Evolutionary conservation across 2,113 vertebrate genomes (phyloP).

Genomic region (Passerina amoena): DNA sequence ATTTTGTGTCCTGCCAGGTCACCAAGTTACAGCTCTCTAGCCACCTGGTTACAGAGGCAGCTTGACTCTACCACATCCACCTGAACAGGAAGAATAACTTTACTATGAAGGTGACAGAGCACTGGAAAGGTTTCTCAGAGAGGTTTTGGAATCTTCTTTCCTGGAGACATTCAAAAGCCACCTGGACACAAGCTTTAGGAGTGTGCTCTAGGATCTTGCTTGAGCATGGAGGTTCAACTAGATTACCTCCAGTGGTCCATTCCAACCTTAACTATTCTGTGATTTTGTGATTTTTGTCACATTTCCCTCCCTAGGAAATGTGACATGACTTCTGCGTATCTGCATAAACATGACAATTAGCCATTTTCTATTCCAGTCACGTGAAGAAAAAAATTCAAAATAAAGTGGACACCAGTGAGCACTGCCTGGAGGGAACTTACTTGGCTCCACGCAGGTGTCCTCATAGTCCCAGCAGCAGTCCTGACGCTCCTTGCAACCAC

Average conservation of each 20-base stretch:
- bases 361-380: background rate
- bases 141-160: background rate
- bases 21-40: background rate
- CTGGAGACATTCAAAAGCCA: background rate
- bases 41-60: background rate
- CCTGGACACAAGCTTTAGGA: background rate
- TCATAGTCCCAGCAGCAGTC: constrained; percentile 80
- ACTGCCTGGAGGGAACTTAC: constrained; percentile 43
- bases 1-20: background rate
- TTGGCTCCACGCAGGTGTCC: constrained; percentile 67
- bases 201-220: background rate
- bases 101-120: background rate
- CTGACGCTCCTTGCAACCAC: background rate
- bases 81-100: background rate
- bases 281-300: background rate
- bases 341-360: background rate
- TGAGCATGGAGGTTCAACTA: background rate
- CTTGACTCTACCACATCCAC: background rate
- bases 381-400: background rate
- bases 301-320: background rate
- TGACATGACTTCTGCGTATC: background rate
- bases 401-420: background rate
- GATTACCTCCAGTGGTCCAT: background rate
- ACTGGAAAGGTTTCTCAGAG: background rate
- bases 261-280: background rate